A percentile compares a stretch with the other conserved stretches of the same genome.
Conservation (phyloP, 2,113 vertebrate genomes). For the Uria aalge region DNA sequence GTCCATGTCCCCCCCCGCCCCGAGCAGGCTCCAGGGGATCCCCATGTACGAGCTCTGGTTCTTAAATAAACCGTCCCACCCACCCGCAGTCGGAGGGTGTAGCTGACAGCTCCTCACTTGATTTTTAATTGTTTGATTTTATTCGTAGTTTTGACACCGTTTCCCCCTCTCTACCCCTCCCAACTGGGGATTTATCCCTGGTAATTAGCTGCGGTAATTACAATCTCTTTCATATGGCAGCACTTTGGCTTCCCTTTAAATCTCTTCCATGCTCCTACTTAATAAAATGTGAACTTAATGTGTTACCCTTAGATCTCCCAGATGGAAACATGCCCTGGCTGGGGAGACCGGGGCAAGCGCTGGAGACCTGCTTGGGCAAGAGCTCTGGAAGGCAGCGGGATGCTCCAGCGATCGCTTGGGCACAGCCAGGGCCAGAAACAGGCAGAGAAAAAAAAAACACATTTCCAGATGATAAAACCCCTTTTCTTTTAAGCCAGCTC, state of each 20-base stretch:
- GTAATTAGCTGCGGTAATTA: constrained; percentile 15
- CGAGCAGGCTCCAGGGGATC: neutral
- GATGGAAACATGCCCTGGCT: neutral
- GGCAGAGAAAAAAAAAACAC: neutral
- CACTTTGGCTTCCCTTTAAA: neutral
- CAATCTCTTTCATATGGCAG: neutral
- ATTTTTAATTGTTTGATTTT: neutral
- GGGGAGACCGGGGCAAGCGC: accelerated
- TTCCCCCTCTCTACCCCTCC: neutral
- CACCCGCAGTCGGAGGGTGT: accelerated
- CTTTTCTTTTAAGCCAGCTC: neutral
- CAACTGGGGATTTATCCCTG: neutral
- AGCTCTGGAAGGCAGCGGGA: neutral
- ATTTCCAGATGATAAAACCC: neutral
- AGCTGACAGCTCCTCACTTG: neutral
- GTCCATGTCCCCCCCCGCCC: no score
- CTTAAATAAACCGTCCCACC: neutral
- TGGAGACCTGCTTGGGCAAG: neutral
- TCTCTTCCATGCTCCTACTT: neutral
- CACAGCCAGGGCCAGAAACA: neutral
- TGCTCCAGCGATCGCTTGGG: accelerated
- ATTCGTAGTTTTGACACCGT: neutral
- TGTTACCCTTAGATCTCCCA: neutral
- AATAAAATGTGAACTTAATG: neutral
- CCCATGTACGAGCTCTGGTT: accelerated